Percentiles rank a stretch among this genome's conserved stretches.
These are phyloP conservation scores for Thereva nobilitata DNA, from an alignment of 2,888 invertebrate genomes.

Conservation along the genomic window DNA sequence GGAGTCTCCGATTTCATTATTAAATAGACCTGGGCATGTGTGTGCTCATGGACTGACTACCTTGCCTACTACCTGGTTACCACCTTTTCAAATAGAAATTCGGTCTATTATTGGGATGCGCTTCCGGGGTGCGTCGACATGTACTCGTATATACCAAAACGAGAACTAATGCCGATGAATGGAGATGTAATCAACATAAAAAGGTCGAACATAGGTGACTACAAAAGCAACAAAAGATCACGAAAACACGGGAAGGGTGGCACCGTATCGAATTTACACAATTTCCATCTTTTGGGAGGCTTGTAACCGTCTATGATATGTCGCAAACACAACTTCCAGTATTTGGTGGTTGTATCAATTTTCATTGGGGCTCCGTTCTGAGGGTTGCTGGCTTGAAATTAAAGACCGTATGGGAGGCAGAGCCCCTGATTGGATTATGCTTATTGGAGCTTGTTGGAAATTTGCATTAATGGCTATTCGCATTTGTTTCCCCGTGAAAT, in stretches of 20 bases:
- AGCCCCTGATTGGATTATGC: slow-evolving; percentile 29
- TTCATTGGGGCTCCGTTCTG: slow-evolving; percentile 12
- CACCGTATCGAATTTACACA: slow-evolving; percentile 29
- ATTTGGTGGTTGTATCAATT: slow-evolving; percentile 24
- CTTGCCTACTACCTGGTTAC: slow-evolving; percentile 1
- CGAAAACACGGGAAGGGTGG: slow-evolving; percentile 31
- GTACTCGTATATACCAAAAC: slow-evolving; percentile 1
- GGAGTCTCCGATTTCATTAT: slow-evolving; percentile 31
- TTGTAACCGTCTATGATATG: slow-evolving; percentile 15
- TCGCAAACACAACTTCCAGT: slow-evolving; percentile 3
- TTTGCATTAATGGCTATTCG: too few relatives aligned
- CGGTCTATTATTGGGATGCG: slow-evolving; percentile 11
- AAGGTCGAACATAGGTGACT: slow-evolving; percentile 26
- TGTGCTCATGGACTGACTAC: slow-evolving; percentile 8
- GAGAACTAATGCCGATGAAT: slow-evolving; percentile 26
- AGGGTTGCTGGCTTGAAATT: slow-evolving; percentile 1
- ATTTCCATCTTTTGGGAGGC: slow-evolving; percentile 27
- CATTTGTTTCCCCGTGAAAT: too few relatives aligned
- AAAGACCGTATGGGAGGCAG: slow-evolving; percentile 13
- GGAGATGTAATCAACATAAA: slow-evolving; percentile 31
- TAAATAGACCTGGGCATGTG: slow-evolving; percentile 17
- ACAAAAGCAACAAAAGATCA: slow-evolving; percentile 28
- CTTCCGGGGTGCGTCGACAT: slow-evolving; percentile 28
- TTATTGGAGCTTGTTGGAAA: not conserved
- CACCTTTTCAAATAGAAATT: slow-evolving; percentile 23